phyloP scores from a whole-genome alignment of 2,888 invertebrate genomes.

The Lepidochrysops patricia region DNA sequence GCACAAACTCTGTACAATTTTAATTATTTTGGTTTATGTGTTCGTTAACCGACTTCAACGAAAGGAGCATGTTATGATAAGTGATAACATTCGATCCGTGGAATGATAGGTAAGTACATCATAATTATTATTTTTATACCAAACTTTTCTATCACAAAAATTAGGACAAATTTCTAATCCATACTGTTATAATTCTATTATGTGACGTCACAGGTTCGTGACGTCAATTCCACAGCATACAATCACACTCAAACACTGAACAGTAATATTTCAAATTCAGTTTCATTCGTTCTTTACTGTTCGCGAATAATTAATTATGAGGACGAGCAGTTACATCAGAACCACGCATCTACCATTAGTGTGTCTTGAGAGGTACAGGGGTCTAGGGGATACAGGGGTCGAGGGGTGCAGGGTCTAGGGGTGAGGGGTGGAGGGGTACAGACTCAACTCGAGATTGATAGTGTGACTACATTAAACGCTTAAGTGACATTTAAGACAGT shows the following conservation, averaged over 20 bases:
- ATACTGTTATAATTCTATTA: too few relatives aligned
- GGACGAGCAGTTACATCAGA: slow-evolving; percentile 46
- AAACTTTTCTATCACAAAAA: too few relatives aligned
- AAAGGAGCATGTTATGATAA: too few relatives aligned
- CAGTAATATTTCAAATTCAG: background rate
- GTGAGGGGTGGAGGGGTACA: background rate
- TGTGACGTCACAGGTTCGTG: too few relatives aligned
- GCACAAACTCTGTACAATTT: too few relatives aligned
- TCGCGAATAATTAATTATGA: slow-evolving; percentile 52
- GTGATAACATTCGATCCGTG: too few relatives aligned
- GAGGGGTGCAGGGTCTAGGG: background rate
- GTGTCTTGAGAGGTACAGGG: slow-evolving; percentile 14
- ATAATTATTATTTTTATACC: too few relatives aligned
- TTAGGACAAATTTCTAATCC: too few relatives aligned
- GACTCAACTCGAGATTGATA: slow-evolving; percentile 6
- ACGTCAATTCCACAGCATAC: too few relatives aligned
- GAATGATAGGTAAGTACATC: too few relatives aligned
- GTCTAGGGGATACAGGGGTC: background rate
- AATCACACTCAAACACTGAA: background rate
- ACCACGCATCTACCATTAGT: slow-evolving; percentile 46
- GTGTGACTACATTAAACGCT: slow-evolving; percentile 6
- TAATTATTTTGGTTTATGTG: too few relatives aligned
- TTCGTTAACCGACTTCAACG: too few relatives aligned
- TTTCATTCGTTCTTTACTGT: slow-evolving; percentile 23
- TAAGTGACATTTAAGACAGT: slow-evolving; percentile 6